Conservation (phyloP, 1,140 invertebrate species). For the Atta cephalotes region DNA sequence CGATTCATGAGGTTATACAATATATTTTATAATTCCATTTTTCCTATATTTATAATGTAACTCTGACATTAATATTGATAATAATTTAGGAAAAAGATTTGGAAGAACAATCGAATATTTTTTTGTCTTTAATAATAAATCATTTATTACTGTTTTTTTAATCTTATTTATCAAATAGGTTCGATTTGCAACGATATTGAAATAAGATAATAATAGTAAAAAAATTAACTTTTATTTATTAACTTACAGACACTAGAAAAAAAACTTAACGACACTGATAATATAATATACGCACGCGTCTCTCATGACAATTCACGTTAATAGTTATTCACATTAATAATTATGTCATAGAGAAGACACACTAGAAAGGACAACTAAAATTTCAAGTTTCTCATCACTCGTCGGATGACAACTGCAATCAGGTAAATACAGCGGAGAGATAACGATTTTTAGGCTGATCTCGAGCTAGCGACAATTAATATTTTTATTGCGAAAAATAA, state of each 20-base stretch:
- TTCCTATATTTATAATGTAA: too few relatives aligned
- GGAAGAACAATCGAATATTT: not conserved
- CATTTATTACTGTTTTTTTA: too few relatives aligned
- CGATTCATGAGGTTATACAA: too few relatives aligned
- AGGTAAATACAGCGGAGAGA: not conserved
- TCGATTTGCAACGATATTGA: not conserved
- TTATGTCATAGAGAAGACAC: conserved; percentile 4
- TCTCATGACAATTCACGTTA: conserved; percentile 63
- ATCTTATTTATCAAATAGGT: not conserved
- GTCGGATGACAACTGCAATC: not conserved
- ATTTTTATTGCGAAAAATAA: not conserved
- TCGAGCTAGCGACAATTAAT: not conserved
- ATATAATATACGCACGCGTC: conserved; percentile 54
- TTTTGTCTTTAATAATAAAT: not conserved
- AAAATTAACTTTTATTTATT: conserved; percentile 84
- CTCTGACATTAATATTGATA: not conserved
- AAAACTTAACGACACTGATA: conserved; percentile 79
- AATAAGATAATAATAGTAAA: conserved; percentile 64
- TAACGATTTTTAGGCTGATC: conserved; percentile 11
- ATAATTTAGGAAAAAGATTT: conserved; percentile 2
- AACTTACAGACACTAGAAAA: conserved; percentile 80
- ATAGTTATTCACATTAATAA: conserved; percentile 43
- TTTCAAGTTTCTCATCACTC: conserved; percentile 4
- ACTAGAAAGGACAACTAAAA: conserved; percentile 31
- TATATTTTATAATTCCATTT: too few relatives aligned